Percentiles rank a stretch among this genome's conserved stretches.
Evolutionary conservation across 2,113 vertebrate genomes (phyloP).

Genomic region (Ornithorhynchus anatinus): DNA sequence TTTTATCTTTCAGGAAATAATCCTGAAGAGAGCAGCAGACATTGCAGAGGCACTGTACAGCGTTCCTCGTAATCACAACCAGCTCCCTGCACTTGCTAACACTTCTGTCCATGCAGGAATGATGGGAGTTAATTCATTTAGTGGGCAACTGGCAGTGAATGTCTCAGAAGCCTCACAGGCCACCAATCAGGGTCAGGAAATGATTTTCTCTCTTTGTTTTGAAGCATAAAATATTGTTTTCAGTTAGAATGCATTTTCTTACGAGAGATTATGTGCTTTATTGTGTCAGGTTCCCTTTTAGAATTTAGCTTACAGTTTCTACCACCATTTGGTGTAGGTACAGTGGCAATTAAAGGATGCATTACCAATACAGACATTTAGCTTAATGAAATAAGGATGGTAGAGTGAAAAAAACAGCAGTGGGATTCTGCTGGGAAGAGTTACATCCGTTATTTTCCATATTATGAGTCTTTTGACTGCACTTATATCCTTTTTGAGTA

Average conservation of each 20-base stretch:
- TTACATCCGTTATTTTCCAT: too few relatives aligned
- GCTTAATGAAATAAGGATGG: constrained; percentile 20
- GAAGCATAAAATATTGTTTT: background rate
- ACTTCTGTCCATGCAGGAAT: constrained; percentile 89
- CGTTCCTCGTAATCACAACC: constrained; percentile 94
- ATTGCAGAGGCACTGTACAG: constrained; percentile 98
- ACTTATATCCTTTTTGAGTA: too few relatives aligned
- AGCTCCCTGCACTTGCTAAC: constrained; percentile 88
- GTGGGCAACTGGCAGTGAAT: constrained; percentile 94
- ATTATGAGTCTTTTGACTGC: too few relatives aligned
- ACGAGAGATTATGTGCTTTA: background rate
- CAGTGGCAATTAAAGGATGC: too few relatives aligned
- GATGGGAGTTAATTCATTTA: constrained; percentile 98
- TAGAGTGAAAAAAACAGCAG: constrained; percentile 7
- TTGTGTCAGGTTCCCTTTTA: background rate
- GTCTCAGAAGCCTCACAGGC: constrained; percentile 90
- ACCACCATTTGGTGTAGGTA: background rate
- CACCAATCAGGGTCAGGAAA: constrained; percentile 89
- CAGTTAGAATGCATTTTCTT: background rate
- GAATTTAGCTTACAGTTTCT: background rate
- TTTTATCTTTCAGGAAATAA: constrained; percentile 84
- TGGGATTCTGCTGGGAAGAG: too few relatives aligned
- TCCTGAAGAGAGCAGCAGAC: constrained; percentile 95
- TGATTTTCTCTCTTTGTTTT: background rate
- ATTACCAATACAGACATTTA: background rate